Percentiles rank a stretch among this genome's conserved stretches.
These are phyloP conservation scores for Andrena praecox DNA, from an alignment of 2,888 invertebrate genomes.

Conservation along the genomic window DNA sequence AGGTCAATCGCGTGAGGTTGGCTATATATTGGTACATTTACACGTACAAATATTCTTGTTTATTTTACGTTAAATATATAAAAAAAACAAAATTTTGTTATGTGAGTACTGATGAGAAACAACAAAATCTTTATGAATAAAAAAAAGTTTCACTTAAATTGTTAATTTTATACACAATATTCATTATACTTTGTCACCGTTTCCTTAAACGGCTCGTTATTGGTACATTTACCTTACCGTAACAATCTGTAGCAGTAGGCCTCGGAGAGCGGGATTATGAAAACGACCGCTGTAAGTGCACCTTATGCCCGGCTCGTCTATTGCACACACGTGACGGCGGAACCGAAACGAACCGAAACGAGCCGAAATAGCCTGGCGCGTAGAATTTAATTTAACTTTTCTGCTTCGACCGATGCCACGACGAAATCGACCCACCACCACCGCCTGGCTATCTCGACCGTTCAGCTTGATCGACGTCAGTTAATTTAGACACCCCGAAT, in stretches of 20 bases:
- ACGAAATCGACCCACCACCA: constrained; percentile 28
- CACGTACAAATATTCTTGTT: too few species aligned
- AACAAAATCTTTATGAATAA: too few species aligned
- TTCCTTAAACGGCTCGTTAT: too few species aligned
- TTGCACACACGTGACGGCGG: constrained; percentile 33
- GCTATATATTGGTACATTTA: too few species aligned
- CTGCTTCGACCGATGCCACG: constrained; percentile 45
- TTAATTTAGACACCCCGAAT: constrained; percentile 60
- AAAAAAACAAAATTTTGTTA: too few species aligned
- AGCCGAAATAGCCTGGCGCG: constrained; percentile 47
- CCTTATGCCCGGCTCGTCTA: constrained; percentile 35
- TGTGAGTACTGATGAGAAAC: too few species aligned
- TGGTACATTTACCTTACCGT: too few species aligned
- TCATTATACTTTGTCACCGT: too few species aligned
- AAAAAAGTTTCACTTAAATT: too few species aligned
- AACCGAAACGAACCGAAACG: constrained; percentile 52
- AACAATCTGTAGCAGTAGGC: constrained; percentile 62
- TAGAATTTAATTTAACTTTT: constrained; percentile 73
- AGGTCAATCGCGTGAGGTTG: too few species aligned
- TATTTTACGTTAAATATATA: too few species aligned
- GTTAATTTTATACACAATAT: too few species aligned
- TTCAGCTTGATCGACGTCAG: constrained; percentile 61
- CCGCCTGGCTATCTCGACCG: constrained; percentile 28
- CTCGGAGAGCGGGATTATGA: constrained; percentile 63
- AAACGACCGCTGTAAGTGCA: constrained; percentile 34